Evolutionary conservation across 2,888 invertebrate species (phyloP).

Genomic region (Ctena decussata): DNA sequence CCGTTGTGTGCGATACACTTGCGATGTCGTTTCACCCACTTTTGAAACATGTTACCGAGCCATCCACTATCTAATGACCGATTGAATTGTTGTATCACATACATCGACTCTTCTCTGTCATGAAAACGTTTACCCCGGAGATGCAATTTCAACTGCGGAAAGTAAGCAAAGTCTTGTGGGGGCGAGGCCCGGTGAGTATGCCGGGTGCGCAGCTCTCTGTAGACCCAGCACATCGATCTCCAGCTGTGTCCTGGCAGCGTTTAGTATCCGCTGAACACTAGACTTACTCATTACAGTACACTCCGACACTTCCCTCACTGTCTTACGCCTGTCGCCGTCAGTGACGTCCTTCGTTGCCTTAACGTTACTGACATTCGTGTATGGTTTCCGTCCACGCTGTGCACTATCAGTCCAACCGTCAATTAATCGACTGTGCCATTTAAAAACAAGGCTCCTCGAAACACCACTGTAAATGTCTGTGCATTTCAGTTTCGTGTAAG

Average conservation of each 20-base stretch:
- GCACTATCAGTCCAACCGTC: slow-evolving; percentile 20
- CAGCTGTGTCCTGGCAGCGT: background rate
- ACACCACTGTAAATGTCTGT: slow-evolving; percentile 18
- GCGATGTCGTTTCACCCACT: slow-evolving; percentile 19
- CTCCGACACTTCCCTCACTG: background rate
- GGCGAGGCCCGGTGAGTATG: slow-evolving; percentile 18
- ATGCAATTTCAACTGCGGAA: slow-evolving; percentile 8
- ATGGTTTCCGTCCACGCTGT: slow-evolving; percentile 17
- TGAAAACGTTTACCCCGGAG: slow-evolving; percentile 1
- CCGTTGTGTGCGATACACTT: slow-evolving; percentile 23
- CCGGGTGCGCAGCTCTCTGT: slow-evolving; percentile 12
- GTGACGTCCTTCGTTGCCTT: background rate
- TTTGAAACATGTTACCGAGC: background rate
- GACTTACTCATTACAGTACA: background rate
- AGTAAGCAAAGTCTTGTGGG: slow-evolving; percentile 17
- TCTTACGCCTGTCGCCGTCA: too few species aligned
- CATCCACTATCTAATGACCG: slow-evolving; percentile 10
- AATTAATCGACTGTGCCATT: slow-evolving; percentile 14
- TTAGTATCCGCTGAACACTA: too few species aligned
- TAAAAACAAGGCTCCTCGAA: slow-evolving; percentile 26
- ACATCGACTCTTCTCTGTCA: background rate
- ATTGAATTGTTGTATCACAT: background rate
- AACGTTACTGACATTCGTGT: slow-evolving; percentile 8
- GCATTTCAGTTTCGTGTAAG: slow-evolving; percentile 17
- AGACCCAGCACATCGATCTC: background rate